Percentiles rank a stretch among this genome's conserved stretches.
Conservation (phyloP, 2,113 vertebrate species). For the Glaucidium brasilianum region DNA sequence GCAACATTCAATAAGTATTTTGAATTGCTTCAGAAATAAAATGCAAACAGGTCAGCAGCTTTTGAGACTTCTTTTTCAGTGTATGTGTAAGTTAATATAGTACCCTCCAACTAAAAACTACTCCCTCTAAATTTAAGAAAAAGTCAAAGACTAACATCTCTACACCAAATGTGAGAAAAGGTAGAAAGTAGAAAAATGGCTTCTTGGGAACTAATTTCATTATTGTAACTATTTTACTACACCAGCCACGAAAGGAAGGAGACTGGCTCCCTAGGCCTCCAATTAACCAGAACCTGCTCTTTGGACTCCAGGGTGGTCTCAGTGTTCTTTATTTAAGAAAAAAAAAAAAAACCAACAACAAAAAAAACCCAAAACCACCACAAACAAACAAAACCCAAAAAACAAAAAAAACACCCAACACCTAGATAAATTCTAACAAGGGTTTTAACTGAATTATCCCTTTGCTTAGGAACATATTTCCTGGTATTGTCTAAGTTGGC, state of each 20-base stretch:
- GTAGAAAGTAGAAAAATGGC: not conserved
- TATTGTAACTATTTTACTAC: not conserved
- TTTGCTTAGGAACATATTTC: not conserved
- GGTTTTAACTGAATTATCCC: not conserved
- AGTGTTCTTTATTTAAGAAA: not conserved
- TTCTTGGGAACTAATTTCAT: not conserved
- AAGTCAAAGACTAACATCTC: not conserved
- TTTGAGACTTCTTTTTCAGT: not conserved
- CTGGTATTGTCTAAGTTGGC: not conserved
- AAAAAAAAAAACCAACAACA: too few species aligned
- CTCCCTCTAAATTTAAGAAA: not conserved
- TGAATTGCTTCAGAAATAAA: not conserved
- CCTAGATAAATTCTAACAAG: not conserved
- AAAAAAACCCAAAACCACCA: too few species aligned
- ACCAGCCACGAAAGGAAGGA: not conserved
- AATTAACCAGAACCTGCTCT: not conserved
- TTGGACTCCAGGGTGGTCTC: not conserved
- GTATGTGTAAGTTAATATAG: not conserved
- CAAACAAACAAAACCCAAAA: too few species aligned
- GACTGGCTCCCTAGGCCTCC: not conserved
- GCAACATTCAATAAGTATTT: not conserved
- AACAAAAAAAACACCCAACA: too few species aligned
- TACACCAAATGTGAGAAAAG: not conserved
- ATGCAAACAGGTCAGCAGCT: not conserved
- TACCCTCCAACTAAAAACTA: not conserved